Conservation (phyloP, 2,797 vertebrate species). For the Gallinago nigripennis region DNA sequence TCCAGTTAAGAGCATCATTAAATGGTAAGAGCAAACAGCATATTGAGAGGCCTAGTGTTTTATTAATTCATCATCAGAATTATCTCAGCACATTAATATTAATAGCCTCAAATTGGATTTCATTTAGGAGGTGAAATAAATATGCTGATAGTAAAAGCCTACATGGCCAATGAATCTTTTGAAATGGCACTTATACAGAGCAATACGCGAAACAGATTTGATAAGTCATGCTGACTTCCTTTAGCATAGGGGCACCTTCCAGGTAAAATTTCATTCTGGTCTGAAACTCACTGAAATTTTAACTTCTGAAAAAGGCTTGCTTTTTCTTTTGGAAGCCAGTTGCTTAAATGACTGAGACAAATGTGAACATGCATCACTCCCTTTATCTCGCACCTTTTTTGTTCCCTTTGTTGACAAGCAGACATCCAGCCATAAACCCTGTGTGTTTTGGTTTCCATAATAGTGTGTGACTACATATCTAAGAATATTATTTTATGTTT, state of each 20-base stretch:
- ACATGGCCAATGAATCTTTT: conserved; percentile 63
- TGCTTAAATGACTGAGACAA: background rate
- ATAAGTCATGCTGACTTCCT: conserved; percentile 62
- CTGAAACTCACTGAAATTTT: conserved; percentile 40
- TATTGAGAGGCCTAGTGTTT: conserved; percentile 85
- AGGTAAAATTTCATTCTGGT: conserved; percentile 54
- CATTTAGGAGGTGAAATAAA: conserved; percentile 86
- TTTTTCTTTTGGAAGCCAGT: background rate
- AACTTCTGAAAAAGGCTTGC: background rate
- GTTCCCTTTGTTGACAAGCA: background rate
- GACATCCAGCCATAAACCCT: background rate
- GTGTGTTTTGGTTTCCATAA: background rate
- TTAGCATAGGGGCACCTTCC: conserved; percentile 30
- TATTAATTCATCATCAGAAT: conserved; percentile 93
- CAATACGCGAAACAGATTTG: conserved; percentile 45
- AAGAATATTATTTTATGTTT: background rate
- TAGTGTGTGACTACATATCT: background rate
- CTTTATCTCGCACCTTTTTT: background rate
- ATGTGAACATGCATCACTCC: background rate
- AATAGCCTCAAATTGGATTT: conserved; percentile 88
- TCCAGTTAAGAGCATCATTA: conserved; percentile 83
- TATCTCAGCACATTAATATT: conserved; percentile 89
- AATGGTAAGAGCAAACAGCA: conserved; percentile 87
- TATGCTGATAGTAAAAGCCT: conserved; percentile 80
- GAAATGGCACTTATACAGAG: conserved; percentile 28